Conservation (phyloP, 2,797 vertebrate genomes). For the Chloroceryle inda region DNA sequence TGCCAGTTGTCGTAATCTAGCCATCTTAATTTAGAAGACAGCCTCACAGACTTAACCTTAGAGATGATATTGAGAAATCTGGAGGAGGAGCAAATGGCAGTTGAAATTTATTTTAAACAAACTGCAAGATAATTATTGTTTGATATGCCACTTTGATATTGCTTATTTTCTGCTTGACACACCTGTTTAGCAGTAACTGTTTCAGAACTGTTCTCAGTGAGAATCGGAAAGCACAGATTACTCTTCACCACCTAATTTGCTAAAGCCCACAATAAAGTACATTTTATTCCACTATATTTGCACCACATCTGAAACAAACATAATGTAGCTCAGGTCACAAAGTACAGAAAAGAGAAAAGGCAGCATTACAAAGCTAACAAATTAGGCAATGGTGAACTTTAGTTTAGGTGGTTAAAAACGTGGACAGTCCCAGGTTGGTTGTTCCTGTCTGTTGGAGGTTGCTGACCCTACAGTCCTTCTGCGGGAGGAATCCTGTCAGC, state of each 20-base stretch:
- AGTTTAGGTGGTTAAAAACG: background rate
- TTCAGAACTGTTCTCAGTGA: background rate
- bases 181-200: background rate
- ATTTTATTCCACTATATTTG: background rate
- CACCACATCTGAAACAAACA: background rate
- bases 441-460: background rate
- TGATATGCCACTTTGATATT: background rate
- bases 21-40: background rate
- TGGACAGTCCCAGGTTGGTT: background rate
- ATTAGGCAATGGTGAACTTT: background rate
- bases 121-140: background rate
- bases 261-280: background rate
- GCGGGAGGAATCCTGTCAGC: background rate
- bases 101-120: background rate
- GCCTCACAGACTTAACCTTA: background rate
- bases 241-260: background rate
- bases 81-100: background rate
- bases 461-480: background rate
- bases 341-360: background rate
- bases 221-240: background rate
- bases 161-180: slow-evolving; percentile 1
- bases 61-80: background rate
- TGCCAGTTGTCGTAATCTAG: background rate
- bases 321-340: background rate
- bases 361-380: background rate